These are phyloP conservation scores for Thamnaconus septentrionalis DNA, from an alignment of 2,113 vertebrate species.

Conservation along the genomic window DNA sequence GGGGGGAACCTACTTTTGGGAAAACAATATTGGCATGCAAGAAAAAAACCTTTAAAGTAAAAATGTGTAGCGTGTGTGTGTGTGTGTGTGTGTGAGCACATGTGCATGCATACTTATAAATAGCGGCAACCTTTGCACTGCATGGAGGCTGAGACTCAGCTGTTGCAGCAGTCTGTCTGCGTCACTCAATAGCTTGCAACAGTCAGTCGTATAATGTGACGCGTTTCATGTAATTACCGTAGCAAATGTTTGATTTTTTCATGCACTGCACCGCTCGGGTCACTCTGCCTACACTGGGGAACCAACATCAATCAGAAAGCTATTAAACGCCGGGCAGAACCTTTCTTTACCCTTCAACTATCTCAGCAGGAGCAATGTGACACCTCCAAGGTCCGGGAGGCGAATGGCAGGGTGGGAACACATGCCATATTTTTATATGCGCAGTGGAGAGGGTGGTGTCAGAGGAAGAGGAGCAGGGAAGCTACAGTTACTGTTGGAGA, in stretches of 20 bases:
- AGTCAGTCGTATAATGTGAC: not conserved
- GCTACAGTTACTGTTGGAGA: constrained; percentile 2
- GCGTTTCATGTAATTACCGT: too few relatives aligned
- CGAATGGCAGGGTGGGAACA: constrained; percentile 36
- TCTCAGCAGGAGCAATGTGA: constrained; percentile 55
- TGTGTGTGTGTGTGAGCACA: too few relatives aligned
- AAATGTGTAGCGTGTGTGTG: too few relatives aligned
- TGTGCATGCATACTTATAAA: too few relatives aligned
- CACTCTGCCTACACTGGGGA: not conserved
- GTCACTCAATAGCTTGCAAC: constrained; percentile 5
- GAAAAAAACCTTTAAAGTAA: too few relatives aligned
- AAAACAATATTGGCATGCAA: too few relatives aligned
- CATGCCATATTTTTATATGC: constrained; percentile 13
- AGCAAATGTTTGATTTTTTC: too few relatives aligned
- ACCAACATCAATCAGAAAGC: not conserved
- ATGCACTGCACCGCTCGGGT: too few relatives aligned
- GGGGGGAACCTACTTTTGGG: too few relatives aligned
- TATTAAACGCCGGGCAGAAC: constrained; percentile 8
- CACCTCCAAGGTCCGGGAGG: constrained; percentile 32
- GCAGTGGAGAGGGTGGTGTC: not conserved
- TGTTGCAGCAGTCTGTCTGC: constrained; percentile 7
- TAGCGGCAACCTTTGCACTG: too few relatives aligned
- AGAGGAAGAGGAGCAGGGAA: constrained; percentile 2
- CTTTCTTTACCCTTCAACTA: constrained; percentile 23
- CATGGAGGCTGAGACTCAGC: constrained; percentile 3